Evolutionary conservation across 2,888 invertebrate species (phyloP).

Genomic region (Stenolophus ochropezus): DNA sequence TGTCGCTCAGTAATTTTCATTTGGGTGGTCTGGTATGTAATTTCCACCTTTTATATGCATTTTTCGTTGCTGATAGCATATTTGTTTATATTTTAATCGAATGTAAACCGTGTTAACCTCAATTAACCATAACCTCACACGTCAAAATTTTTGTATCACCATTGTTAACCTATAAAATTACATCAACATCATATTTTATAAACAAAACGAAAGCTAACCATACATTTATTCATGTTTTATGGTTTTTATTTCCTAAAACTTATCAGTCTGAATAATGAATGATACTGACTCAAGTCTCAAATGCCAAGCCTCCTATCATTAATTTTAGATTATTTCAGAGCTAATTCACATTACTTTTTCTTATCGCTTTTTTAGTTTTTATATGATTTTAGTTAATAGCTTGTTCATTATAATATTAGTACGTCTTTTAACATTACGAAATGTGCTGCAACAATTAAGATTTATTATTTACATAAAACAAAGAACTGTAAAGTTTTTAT

Average conservation of each 20-base stretch:
- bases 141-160: slow-evolving; percentile 68
- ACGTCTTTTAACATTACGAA: neutral
- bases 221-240: slow-evolving; percentile 47
- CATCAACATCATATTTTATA: slow-evolving; percentile 58
- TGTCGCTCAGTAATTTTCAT: slow-evolving; percentile 44
- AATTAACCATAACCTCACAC: slow-evolving; percentile 73
- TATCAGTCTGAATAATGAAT: neutral
- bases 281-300: neutral
- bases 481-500: neutral
- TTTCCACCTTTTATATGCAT: slow-evolving; percentile 6
- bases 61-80: slow-evolving; percentile 10
- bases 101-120: slow-evolving; percentile 72
- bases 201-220: slow-evolving; percentile 51
- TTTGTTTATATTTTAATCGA: slow-evolving; percentile 72
- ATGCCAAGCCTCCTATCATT: neutral
- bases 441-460: neutral
- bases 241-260: neutral
- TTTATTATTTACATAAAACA: neutral
- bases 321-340: slow-evolving; percentile 22
- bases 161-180: slow-evolving; percentile 68
- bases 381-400: neutral
- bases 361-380: neutral
- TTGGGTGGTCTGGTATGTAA: slow-evolving; percentile 41
- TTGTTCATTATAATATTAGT: neutral
- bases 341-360: neutral